Evolutionary conservation across 2,797 vertebrate genomes (phyloP).

Genomic region (Gobio occitaniae): DNA sequence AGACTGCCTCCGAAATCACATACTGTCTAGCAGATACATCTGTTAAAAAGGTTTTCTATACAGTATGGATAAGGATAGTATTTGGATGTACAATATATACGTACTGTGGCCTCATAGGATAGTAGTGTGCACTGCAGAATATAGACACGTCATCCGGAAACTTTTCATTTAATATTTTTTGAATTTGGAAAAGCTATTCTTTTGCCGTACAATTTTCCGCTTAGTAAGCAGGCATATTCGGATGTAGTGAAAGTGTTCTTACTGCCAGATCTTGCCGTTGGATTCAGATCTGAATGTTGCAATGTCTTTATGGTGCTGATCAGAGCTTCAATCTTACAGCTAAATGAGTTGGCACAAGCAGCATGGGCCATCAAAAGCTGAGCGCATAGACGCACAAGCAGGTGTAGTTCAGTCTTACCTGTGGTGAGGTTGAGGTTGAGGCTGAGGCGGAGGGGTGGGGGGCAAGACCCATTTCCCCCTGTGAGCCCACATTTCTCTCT

Average conservation of each 20-base stretch:
- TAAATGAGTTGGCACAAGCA: background rate
- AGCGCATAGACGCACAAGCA: background rate
- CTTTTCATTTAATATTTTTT: background rate
- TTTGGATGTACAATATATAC: background rate
- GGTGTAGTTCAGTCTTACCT: constrained; percentile 48
- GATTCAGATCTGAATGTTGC: background rate
- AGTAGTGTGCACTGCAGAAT: background rate
- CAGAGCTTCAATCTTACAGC: background rate
- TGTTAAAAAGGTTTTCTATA: background rate
- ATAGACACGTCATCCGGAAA: background rate
- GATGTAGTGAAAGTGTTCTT: background rate
- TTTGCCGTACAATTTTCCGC: background rate
- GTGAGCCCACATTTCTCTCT: constrained; percentile 49
- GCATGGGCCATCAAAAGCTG: background rate
- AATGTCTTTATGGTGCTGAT: background rate
- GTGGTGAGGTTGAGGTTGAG: background rate
- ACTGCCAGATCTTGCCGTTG: background rate
- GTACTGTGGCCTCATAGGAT: background rate
- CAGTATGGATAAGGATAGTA: background rate
- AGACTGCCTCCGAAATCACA: background rate
- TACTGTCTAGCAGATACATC: background rate
- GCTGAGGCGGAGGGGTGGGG: constrained; percentile 55
- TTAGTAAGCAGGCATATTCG: background rate
- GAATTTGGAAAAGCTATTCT: background rate
- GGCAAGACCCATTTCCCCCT: constrained; percentile 65